Evolutionary conservation across 2,888 invertebrate genomes (phyloP), one percentile per base, ranked within the genome.

Genomic region (Tromatobia lineatoria): DNA sequence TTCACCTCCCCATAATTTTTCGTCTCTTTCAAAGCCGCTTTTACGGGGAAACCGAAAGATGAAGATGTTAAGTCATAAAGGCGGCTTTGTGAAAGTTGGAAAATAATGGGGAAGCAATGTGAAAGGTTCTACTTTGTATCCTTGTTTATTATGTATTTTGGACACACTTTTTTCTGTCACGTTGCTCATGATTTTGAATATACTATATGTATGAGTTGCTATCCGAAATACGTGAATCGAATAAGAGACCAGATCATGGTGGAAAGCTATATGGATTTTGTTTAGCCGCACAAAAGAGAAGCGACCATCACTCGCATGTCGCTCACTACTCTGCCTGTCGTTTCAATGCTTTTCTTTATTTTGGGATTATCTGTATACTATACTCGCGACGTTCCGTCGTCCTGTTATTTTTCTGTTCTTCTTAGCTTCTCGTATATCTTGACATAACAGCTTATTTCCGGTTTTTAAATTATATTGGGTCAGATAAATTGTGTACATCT

Each of bases 281-380:
- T 88, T 89, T 86, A 87, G 85, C 75, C 79, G 80, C 64, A 74
- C 67, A 78, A 85, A 83, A 86, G 78, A 79, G 67, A 54, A 78
- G 42, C 59, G 34, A 70, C 76, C 66, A 76, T 76, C 57, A 67
- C 42, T 66, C 42, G 38, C 66, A 75, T 74, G 70, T 77, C 66
- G 70, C 50, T 69, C 29, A 69, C 47, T 23, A 61, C 61, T 34
- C 2, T 18, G 7, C 34, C 61, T 18, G 2, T 13, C 61, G 52
- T 66, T 13, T 42, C 75, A 82, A 74, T 70, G 73, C 71, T 86
- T 77, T 85, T 59, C 59, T 84, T 85, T 85, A 83, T 87, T 82
- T 86, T 80, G 76, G 77, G 76, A 84, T 83, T 85, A 86, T 82
- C 86, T 73, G 74, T 38, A 73, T 67, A 50, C 18, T 57, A 66